Evolutionary conservation across 1,140 invertebrate species (phyloP).

Genomic region (Metaphire vulgaris): DNA sequence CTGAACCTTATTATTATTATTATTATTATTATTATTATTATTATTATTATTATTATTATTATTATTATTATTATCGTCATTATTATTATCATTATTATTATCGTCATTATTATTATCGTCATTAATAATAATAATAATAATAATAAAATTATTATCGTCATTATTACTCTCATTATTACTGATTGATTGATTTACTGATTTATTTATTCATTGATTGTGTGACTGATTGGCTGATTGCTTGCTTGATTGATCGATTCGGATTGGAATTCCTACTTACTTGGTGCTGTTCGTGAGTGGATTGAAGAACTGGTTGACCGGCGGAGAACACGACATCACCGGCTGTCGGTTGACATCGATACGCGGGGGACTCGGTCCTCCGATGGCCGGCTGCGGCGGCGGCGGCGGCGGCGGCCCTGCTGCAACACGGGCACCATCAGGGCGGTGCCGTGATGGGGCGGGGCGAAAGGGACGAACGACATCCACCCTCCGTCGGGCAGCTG

Average conservation of each 20-base stretch:
- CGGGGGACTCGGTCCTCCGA: neutral
- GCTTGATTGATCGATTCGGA: neutral
- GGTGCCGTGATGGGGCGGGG: neutral
- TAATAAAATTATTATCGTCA: neutral
- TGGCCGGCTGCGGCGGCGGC: neutral
- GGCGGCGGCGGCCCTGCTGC: neutral
- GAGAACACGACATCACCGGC: neutral
- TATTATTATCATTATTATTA: constrained; percentile 1
- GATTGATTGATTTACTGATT: neutral
- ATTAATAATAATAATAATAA: too few species aligned
- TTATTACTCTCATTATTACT: neutral
- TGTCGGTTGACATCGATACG: neutral
- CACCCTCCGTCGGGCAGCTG: neutral
- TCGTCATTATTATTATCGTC: neutral
- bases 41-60: neutral
- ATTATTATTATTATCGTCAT: neutral
- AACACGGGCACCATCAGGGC: neutral
- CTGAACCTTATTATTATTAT: neutral
- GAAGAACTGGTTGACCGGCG: neutral
- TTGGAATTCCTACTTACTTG: neutral
- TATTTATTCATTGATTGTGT: neutral
- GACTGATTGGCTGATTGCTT: neutral
- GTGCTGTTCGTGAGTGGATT: neutral
- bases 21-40: constrained; percentile 4
- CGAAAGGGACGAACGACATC: neutral